These are phyloP conservation scores for Triplophysa siluroides DNA, from an alignment of 2,113 vertebrate species.

Conservation along the genomic window DNA sequence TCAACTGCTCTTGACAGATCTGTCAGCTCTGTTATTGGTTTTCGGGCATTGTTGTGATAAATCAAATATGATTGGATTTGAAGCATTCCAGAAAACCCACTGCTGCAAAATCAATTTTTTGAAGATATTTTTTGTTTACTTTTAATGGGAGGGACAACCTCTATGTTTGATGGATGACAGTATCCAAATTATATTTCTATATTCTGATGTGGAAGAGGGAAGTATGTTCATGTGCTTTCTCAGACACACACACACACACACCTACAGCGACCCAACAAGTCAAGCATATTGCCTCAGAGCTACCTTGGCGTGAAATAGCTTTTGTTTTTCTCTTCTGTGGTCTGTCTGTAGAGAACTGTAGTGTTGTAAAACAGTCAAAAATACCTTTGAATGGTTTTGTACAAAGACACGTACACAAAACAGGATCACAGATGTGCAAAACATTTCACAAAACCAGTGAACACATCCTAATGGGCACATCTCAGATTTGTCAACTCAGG, in stretches of 20 bases:
- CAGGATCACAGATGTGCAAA: neutral
- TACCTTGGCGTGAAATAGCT: constrained; percentile 35
- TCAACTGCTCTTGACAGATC: constrained; percentile 42
- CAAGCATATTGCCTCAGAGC: constrained; percentile 27
- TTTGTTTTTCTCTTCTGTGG: constrained; percentile 36
- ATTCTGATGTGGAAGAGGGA: constrained; percentile 20
- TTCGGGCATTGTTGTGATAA: constrained; percentile 18
- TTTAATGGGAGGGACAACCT: neutral
- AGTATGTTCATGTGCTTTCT: neutral
- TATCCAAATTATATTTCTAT: constrained; percentile 13
- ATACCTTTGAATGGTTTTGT: constrained; percentile 15
- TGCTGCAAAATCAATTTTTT: neutral
- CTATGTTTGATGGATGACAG: constrained; percentile 23
- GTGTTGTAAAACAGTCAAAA: constrained; percentile 15
- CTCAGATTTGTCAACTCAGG: constrained; percentile 20
- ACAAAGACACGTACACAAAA: constrained; percentile 1
- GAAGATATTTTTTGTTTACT: neutral
- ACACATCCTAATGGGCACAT: constrained; percentile 4
- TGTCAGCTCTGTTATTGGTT: constrained; percentile 41
- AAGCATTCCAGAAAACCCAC: constrained; percentile 3
- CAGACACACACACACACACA: constrained; percentile 18
- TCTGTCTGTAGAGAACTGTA: constrained; percentile 12
- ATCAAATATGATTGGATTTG: constrained; percentile 5
- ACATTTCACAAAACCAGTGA: constrained; percentile 10
- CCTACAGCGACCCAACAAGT: constrained; percentile 20